Base-by-base conservation (phyloP, 2,797 vertebrate species). In the Selene dorsalis region DNA sequence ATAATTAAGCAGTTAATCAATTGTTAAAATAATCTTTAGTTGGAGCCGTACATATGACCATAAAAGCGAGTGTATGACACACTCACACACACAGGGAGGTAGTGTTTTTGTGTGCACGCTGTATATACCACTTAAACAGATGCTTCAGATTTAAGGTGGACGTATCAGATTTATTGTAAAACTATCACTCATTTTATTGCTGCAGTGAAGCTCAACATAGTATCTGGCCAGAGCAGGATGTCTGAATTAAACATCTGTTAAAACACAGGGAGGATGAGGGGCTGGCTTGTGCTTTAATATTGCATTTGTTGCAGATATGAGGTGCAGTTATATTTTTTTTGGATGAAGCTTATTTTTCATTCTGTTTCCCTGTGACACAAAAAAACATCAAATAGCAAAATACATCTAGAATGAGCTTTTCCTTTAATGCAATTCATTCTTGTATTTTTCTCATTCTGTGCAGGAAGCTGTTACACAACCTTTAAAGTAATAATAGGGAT, bases 231-330 rank as follows among this genome's bases (percentile, higher is more conserved):
- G 69, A 18, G 63, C 20, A 32, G 63, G 20, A n/a, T 26, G 58
- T 56, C 24, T 76, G 45, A 73, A 70, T 48, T 62, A 73, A 70
- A 82, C 63, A 73, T 77, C 18, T 53, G 14, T 56, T 38, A 50
- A 41, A 71, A 26, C 30, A 38, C 14, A 4, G 45, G 38, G 53
- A 64, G 58, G 53, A 71, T 14, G 41, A 65, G 24, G 22, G 45
- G 53, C 43, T 22, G n/a, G 4, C 39, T 38, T 56, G 30, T 32
- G 39, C 68, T 69, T 69, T 28, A 47, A 70, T 73, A 58, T 13
- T 69, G 39, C 39, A 57, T 55, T 24, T 61, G 43, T 39, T 60
- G 62, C 58, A 68, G 61, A 74, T 47, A 14, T 53, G 28, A 75
- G 72, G n/a, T 43, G 14, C 13, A 24, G 45, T n/a, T 28, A 64